Percentiles rank a stretch among this genome's conserved stretches.
Conservation (phyloP, 1,140 invertebrate species). For the Tetragonula clypearis region DNA sequence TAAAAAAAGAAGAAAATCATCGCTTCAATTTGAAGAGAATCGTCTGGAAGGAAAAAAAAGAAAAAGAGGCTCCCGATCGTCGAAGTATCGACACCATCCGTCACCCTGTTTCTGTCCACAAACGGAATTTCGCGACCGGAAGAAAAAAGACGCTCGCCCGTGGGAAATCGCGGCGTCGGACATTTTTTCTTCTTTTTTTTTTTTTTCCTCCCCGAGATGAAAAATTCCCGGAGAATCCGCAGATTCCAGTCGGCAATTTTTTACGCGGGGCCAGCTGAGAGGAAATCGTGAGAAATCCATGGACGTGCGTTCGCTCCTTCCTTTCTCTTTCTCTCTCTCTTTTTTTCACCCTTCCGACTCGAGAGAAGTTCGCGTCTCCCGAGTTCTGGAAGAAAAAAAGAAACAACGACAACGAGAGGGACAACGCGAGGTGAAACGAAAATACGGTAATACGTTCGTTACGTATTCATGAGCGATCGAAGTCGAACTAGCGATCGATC, state of each 20-base stretch:
- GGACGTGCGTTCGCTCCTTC: too few species aligned
- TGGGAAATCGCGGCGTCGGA: conserved; percentile 40
- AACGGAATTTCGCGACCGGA: conserved; percentile 17
- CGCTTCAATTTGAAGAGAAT: neutral
- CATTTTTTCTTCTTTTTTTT: neutral
- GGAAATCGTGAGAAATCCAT: conserved; percentile 63
- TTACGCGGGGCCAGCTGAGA: conserved; percentile 47
- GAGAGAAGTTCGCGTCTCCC: neutral
- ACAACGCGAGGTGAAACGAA: conserved; percentile 26
- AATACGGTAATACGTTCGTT: conserved; percentile 41
- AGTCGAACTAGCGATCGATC: conserved; percentile 59
- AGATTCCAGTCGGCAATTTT: conserved; percentile 42
- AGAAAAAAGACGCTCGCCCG: conserved; percentile 27
- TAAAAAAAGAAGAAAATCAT: neutral
- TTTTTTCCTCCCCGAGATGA: neutral
- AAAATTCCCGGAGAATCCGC: conserved; percentile 42
- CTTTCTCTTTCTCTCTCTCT: neutral
- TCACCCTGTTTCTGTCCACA: neutral
- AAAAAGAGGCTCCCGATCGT: neutral
- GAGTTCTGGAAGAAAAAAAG: too few species aligned
- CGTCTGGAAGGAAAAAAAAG: neutral
- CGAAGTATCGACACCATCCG: conserved; percentile 23
- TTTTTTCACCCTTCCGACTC: conserved; percentile 4
- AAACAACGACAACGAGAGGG: neutral
- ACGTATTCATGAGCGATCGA: conserved; percentile 64